Percentiles rank a stretch among this genome's conserved stretches.
Evolutionary conservation across 2,888 invertebrate genomes (phyloP).

Genomic region (Cephus pulcher): DNA sequence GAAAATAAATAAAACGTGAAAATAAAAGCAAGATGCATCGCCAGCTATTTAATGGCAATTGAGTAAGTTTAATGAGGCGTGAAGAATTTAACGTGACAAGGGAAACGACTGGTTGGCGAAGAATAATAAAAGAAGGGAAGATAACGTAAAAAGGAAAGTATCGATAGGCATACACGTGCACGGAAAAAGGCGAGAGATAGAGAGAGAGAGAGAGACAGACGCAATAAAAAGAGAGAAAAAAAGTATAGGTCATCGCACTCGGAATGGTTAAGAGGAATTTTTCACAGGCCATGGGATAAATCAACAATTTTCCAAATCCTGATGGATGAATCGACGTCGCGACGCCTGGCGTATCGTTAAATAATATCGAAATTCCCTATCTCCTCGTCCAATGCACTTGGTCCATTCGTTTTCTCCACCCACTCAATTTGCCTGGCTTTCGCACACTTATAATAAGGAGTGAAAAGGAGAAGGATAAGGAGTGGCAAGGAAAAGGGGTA

Average conservation of each 20-base stretch:
- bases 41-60: neutral
- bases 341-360: neutral
- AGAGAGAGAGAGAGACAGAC: neutral
- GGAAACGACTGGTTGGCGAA: neutral
- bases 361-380: neutral
- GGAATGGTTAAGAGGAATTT: neutral
- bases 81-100: neutral
- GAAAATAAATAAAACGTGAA: neutral
- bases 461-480: neutral
- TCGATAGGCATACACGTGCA: neutral
- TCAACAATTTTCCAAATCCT: neutral
- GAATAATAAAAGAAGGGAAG: neutral
- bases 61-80: neutral
- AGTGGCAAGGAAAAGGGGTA: neutral
- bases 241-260: neutral
- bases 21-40: neutral
- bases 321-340: neutral
- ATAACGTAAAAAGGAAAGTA: neutral
- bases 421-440: neutral
- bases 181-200: neutral
- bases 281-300: neutral
- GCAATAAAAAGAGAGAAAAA: constrained; percentile 12
- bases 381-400: neutral
- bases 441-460: neutral
- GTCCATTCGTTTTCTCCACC: neutral